These are phyloP conservation scores for Lordiphosa andalusiaca DNA, from an alignment of 2,888 invertebrate species.

Conservation along the genomic window DNA sequence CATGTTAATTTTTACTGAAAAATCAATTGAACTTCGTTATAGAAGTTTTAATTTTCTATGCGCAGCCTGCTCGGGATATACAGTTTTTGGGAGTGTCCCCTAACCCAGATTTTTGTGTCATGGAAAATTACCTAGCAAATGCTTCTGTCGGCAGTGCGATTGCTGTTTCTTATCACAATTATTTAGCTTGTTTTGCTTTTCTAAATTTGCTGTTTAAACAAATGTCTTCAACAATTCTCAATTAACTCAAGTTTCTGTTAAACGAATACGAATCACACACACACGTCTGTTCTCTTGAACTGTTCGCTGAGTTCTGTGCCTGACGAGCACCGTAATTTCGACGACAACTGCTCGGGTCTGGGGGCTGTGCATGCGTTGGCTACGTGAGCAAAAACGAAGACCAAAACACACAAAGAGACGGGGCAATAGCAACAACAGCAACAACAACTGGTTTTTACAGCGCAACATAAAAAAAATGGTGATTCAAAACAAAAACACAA, in stretches of 20 bases:
- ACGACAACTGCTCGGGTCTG: slow-evolving; percentile 42
- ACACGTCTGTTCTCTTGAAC: slow-evolving; percentile 61
- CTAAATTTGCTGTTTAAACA: slow-evolving; percentile 45
- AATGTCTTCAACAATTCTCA: slow-evolving; percentile 30
- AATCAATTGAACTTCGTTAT: slow-evolving; percentile 50
- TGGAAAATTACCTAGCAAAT: slow-evolving; percentile 51
- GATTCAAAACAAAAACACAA: slow-evolving; percentile 69
- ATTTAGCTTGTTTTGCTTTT: slow-evolving; percentile 43
- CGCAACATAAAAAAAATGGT: slow-evolving; percentile 22
- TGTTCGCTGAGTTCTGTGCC: slow-evolving; percentile 58
- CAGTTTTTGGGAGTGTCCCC: slow-evolving; percentile 60
- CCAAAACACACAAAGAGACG: slow-evolving; percentile 27
- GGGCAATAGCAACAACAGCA: slow-evolving; percentile 12
- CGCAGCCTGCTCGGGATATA: slow-evolving; percentile 11
- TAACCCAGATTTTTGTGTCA: slow-evolving; percentile 52
- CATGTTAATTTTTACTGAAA: slow-evolving; percentile 18
- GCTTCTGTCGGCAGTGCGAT: slow-evolving; percentile 14
- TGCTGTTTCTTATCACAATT: slow-evolving; percentile 43
- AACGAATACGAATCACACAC: slow-evolving; percentile 23
- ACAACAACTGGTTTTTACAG: slow-evolving; percentile 39
- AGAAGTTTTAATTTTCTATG: slow-evolving; percentile 2
- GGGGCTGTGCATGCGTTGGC: slow-evolving; percentile 61
- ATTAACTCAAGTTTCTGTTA: slow-evolving; percentile 13
- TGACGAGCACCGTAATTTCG: slow-evolving; percentile 19
- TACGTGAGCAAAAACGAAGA: slow-evolving; percentile 69